Evolutionary conservation across 2,888 invertebrate species (phyloP).

Genomic region (Heliconius cydno): DNA sequence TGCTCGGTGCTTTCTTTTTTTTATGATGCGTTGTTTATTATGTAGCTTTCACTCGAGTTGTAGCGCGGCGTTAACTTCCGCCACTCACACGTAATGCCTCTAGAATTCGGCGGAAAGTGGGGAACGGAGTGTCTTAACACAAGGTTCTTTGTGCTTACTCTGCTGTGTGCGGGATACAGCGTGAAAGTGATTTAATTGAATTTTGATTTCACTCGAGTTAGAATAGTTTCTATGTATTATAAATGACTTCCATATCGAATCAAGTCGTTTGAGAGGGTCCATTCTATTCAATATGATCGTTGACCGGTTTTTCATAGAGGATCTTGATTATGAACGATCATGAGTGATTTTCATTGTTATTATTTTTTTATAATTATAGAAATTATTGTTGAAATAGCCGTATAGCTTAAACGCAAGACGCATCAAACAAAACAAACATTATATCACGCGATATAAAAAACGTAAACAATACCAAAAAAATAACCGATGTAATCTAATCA

Average conservation of each 20-base stretch:
- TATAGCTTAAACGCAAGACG: background rate
- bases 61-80: no score
- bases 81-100: no score
- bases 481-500: slow-evolving; percentile 1
- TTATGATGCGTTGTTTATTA: background rate
- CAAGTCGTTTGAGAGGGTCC: background rate
- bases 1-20: slow-evolving; percentile 1
- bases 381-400: background rate
- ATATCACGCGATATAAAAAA: background rate
- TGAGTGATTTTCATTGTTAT: background rate
- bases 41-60: background rate
- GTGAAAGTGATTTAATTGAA: no score
- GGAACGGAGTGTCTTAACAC: no score
- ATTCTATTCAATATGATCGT: background rate
- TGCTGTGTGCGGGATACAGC: no score
- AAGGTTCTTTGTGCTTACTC: no score
- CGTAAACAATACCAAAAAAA: background rate
- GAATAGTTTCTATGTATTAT: background rate
- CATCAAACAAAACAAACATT: background rate
- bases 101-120: no score
- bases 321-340: no score
- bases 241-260: background rate
- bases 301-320: background rate
- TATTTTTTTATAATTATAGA: background rate
- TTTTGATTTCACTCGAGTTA: background rate